Evolutionary conservation across 1,140 invertebrate species (phyloP), one percentile per base, ranked within the genome.

Genomic region (Schlechtendalia chinensis): DNA sequence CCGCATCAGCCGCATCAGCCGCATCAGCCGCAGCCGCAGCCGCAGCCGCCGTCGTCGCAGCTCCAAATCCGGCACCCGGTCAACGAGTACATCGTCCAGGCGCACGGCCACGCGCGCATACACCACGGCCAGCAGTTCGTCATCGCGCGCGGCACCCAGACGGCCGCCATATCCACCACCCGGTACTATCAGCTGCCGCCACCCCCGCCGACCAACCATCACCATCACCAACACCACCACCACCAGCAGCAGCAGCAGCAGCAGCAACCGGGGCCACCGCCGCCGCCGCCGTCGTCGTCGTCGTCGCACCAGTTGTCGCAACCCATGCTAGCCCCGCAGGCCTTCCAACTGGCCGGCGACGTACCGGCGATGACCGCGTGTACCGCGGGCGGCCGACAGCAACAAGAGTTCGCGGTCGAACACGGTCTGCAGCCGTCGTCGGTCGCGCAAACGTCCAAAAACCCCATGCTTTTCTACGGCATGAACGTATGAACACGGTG

Each of bases 161-260:
- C 82, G 19, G 84, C 84, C 81, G 69, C 80, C 67, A 81, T 79
- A 79, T 81, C 81, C 3, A 82, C 74, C n/a, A 77, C 82, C 16
- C 85, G 14, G 83, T 84, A 6, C 82, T 84, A 82, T 50, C 83
- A 29, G 83, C 19, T 69, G 58, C 81, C 82, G 22, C 67, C 63
- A 14, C 54, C 80, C 0, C 80, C 67, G 11, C 54, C 63, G 11
- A 22, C 54, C 16, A 54, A 50, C 24, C 16, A 39, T 16, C 79
- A 81, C 22, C 81, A 80, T 29, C 82, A 63, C 6, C 82, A 81
- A 19, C 47, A 11, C n/a, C n/a, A n/a, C n/a, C n/a, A n/a, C n/a
- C n/a, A n/a, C n/a, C n/a, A 24, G 19, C 65, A 80, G 16, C 50
- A 50, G 24, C 82, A 79, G 39, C 81, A 81, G 29, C 81, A 80